These are phyloP conservation scores for Pseudochirops corinnae DNA, from an alignment of 2,797 vertebrate genomes.

Conservation along the genomic window DNA sequence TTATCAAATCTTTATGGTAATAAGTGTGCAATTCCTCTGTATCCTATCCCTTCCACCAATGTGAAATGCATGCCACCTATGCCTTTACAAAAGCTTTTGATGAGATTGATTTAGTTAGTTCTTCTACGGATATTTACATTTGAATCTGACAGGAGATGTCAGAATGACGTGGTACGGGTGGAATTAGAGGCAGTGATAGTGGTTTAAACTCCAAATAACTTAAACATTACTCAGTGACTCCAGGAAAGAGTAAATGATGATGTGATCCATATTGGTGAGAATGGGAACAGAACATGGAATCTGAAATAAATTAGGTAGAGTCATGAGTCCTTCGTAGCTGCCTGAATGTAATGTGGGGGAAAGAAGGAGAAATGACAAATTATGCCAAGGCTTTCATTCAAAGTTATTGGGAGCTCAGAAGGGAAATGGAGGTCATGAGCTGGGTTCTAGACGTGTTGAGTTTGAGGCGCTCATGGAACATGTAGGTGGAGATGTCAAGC, in stretches of 20 bases:
- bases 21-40: neutral
- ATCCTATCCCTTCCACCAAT: neutral
- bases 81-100: neutral
- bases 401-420: neutral
- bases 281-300: neutral
- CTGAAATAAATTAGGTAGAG: no score
- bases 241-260: neutral
- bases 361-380: neutral
- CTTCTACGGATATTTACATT: neutral
- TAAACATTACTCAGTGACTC: neutral
- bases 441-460: neutral
- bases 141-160: neutral
- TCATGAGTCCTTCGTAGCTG: neutral
- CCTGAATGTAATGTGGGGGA: neutral
- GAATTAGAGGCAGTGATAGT: neutral
- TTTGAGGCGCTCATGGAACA: neutral
- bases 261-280: neutral
- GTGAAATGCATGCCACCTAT: neutral
- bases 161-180: neutral
- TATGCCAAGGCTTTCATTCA: neutral
- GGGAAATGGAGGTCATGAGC: neutral
- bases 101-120: neutral
- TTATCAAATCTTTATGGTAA: neutral
- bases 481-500: neutral
- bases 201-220: neutral